These are phyloP conservation scores for Perca fluviatilis DNA, from an alignment of 2,113 vertebrate species.

Conservation along the genomic window DNA sequence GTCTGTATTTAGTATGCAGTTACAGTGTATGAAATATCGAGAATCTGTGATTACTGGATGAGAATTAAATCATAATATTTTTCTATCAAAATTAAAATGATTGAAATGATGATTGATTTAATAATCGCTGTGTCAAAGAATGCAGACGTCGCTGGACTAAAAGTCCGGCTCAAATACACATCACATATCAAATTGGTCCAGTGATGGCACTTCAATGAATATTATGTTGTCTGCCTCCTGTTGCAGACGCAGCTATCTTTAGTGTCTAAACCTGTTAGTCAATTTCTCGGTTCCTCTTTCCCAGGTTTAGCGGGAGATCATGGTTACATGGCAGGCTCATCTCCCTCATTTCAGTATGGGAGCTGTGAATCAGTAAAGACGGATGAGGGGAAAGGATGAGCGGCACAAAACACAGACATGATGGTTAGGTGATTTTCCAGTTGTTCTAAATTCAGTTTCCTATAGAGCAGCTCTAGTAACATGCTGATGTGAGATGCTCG, in stretches of 20 bases:
- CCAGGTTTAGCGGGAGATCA: conserved; percentile 74
- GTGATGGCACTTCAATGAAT: conserved; percentile 65
- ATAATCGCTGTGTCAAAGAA: neutral
- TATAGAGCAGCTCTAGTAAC: neutral
- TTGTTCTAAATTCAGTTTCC: neutral
- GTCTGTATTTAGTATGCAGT: neutral
- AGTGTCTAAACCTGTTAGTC: conserved; percentile 72
- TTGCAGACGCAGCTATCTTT: conserved; percentile 74
- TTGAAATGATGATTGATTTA: neutral
- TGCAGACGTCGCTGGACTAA: neutral
- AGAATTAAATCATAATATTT: neutral
- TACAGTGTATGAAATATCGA: neutral
- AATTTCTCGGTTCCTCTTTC: conserved; percentile 66
- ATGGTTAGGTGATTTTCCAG: neutral
- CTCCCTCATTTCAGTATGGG: conserved; percentile 37
- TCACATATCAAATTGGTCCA: conserved; percentile 51
- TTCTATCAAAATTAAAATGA: neutral
- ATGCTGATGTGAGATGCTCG: neutral
- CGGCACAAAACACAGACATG: conserved; percentile 13
- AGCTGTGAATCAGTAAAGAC: conserved; percentile 61
- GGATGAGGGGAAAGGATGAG: conserved; percentile 35
- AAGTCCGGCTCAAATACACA: conserved; percentile 40
- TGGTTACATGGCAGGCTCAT: conserved; percentile 64
- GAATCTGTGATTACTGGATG: neutral
- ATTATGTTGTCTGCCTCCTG: conserved; percentile 63